Percentiles rank a stretch among this genome's conserved stretches.
phyloP scores from a whole-genome alignment of 2,888 invertebrate species.

The Prosopocoilus inquinatus region DNA sequence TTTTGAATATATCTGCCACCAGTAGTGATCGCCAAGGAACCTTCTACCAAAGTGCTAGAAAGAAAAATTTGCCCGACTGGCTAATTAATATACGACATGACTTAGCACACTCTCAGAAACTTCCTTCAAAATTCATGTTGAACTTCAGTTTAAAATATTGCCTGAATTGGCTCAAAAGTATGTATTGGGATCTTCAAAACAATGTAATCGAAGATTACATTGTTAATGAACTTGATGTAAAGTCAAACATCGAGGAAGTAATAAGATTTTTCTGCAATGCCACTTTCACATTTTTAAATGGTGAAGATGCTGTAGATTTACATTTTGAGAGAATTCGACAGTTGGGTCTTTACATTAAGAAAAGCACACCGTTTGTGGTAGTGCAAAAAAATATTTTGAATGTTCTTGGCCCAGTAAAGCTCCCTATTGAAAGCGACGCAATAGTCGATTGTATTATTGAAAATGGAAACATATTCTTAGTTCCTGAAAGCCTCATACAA shows the following conservation, averaged over 20 bases:
- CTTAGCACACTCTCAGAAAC: slow-evolving; percentile 67
- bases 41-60: slow-evolving; percentile 58
- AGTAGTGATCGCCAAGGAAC: slow-evolving; percentile 43
- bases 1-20: slow-evolving; percentile 47
- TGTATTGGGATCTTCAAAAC: slow-evolving; percentile 65
- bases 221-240: slow-evolving; percentile 6
- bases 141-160: slow-evolving; percentile 62
- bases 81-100: slow-evolving; percentile 76
- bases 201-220: slow-evolving; percentile 52
- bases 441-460: slow-evolving; percentile 26
- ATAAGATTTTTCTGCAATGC: slow-evolving; percentile 7
- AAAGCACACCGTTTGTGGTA: background rate
- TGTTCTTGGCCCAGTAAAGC: background rate
- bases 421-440: slow-evolving; percentile 5
- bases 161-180: slow-evolving; percentile 66
- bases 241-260: slow-evolving; percentile 1
- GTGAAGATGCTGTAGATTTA: background rate
- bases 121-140: slow-evolving; percentile 65
- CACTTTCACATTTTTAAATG: background rate
- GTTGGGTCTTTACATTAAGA: slow-evolving; percentile 5
- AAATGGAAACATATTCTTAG: slow-evolving; percentile 13
- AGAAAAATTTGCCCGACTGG: slow-evolving; percentile 75
- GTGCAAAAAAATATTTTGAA: background rate
- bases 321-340: slow-evolving; percentile 1
- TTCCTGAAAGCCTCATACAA: slow-evolving; percentile 17